These are phyloP conservation scores for Glyptemys insculpta DNA, from an alignment of 2,797 vertebrate species.

Conservation along the genomic window DNA sequence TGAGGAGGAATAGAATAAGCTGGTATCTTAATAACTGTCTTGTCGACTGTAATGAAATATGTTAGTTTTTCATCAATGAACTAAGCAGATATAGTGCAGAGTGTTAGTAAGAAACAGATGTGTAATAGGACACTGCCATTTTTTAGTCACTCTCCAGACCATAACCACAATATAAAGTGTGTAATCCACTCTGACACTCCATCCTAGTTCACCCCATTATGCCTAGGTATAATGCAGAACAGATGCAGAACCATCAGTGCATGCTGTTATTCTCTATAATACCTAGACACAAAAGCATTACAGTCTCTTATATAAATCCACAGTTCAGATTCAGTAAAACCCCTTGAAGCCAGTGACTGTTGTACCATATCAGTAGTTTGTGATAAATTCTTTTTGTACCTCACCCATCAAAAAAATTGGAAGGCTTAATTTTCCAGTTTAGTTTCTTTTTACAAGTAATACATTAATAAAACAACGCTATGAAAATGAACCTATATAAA, in stretches of 20 bases:
- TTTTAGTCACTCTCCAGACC: slow-evolving; percentile 18
- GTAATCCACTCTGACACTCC: slow-evolving; percentile 7
- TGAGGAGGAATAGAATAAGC: not conserved
- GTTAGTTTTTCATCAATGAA: not conserved
- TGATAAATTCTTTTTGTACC: not conserved
- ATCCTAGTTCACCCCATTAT: slow-evolving; percentile 4
- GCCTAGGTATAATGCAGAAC: slow-evolving; percentile 43
- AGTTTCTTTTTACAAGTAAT: slow-evolving; percentile 29
- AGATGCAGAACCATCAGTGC: slow-evolving; percentile 45
- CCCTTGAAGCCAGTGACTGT: not conserved
- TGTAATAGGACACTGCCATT: not conserved
- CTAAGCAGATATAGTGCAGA: not conserved
- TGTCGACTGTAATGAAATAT: slow-evolving; percentile 7
- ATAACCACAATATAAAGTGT: not conserved
- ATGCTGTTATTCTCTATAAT: slow-evolving; percentile 34
- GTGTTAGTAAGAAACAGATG: not conserved
- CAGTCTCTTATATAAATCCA: slow-evolving; percentile 54
- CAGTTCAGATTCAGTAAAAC: slow-evolving; percentile 52
- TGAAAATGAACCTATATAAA: slow-evolving; percentile 47
- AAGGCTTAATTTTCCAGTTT: slow-evolving; percentile 52
- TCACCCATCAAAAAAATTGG: slow-evolving; percentile 17
- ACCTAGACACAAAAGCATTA: slow-evolving; percentile 47
- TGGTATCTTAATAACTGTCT: slow-evolving; percentile 30
- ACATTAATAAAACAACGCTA: slow-evolving; percentile 37
- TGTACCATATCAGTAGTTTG: slow-evolving; percentile 49